Percentiles rank a stretch among this genome's conserved stretches.
Evolutionary conservation across 2,113 vertebrate species (phyloP).

Genomic region (Hypomesus transpacificus): DNA sequence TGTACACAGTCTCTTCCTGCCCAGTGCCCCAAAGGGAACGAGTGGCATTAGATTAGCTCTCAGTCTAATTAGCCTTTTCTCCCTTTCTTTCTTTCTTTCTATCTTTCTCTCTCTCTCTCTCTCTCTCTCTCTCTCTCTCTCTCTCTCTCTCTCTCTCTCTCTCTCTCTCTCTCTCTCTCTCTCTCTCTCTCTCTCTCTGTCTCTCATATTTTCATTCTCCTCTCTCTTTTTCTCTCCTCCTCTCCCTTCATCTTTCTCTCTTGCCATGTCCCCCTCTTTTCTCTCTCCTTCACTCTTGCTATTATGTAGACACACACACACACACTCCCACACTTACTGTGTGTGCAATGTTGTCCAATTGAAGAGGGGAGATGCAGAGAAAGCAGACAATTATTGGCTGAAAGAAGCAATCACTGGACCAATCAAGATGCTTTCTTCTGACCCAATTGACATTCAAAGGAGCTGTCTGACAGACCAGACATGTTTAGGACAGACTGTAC

Average conservation of each 20-base stretch:
- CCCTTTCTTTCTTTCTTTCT: constrained; percentile 1
- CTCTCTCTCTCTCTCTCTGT: constrained; percentile 5
- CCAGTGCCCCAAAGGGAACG: constrained; percentile 26
- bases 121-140: constrained; percentile 9
- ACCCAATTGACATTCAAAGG: neutral
- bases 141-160: constrained; percentile 5
- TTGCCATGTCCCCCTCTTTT: constrained; percentile 13
- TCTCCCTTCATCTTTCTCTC: constrained; percentile 15
- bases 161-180: constrained; percentile 24
- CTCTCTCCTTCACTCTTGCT: neutral
- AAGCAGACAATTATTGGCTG: constrained; percentile 41
- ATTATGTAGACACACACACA: neutral
- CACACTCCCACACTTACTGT: neutral
- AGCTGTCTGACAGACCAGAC: neutral
- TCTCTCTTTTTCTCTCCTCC: constrained; percentile 23
- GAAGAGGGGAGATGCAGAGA: constrained; percentile 33
- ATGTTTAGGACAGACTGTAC: neutral
- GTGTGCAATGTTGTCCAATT: neutral
- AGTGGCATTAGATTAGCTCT: constrained; percentile 48
- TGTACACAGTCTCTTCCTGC: constrained; percentile 34
- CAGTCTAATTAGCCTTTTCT: constrained; percentile 40
- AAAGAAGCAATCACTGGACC: constrained; percentile 39
- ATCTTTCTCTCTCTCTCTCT: constrained; percentile 23
- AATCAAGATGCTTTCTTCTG: constrained; percentile 27
- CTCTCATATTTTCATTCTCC: constrained; percentile 6